Conservation (phyloP, 2,797 vertebrate genomes). For the Simalia tracyae region DNA sequence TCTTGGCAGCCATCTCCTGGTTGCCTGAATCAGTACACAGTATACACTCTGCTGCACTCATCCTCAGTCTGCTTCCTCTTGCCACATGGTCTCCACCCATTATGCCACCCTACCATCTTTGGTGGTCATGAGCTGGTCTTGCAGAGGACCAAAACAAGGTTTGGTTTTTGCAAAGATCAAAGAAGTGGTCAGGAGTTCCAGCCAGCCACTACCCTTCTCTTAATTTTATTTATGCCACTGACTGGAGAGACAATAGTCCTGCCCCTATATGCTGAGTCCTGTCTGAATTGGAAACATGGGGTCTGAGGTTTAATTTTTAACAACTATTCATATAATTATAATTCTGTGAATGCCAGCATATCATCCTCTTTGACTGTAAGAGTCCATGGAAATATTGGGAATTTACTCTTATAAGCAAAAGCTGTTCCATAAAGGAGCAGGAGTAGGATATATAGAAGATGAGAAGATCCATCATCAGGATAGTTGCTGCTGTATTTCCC, state of each 20-base stretch:
- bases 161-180: neutral
- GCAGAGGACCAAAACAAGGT: neutral
- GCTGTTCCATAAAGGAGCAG: neutral
- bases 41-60: neutral
- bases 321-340: neutral
- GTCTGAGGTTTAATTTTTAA: neutral
- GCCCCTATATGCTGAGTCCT: neutral
- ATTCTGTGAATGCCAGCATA: neutral
- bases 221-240: neutral
- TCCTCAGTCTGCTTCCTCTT: neutral
- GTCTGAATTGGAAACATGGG: neutral
- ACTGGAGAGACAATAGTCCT: neutral
- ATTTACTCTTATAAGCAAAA: neutral
- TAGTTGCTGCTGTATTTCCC: neutral
- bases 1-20: neutral
- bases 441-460: neutral
- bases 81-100: neutral
- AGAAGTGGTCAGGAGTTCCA: neutral
- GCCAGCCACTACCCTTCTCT: neutral
- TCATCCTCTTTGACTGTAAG: neutral
- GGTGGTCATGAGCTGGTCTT: neutral
- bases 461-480: neutral
- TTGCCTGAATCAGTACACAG: neutral
- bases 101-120: neutral
- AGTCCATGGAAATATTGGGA: neutral